phyloP scores from a whole-genome alignment of 2,113 vertebrate species.

The Oreochromis niloticus region DNA sequence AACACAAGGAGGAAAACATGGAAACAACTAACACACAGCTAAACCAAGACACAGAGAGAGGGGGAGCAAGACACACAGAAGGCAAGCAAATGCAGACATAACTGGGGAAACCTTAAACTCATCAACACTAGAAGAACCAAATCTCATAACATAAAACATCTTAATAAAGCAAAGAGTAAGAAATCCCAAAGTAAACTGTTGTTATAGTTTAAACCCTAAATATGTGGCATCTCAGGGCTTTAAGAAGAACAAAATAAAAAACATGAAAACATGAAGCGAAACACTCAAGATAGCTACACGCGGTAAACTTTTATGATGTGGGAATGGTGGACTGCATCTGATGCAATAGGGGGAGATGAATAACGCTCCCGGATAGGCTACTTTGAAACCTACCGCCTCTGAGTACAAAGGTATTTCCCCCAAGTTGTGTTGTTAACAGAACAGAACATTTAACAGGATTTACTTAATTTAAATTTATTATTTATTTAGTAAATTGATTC shows the following conservation, averaged over 20 bases:
- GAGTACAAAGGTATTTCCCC: not conserved
- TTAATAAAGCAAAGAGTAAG: not conserved
- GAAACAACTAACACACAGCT: not conserved
- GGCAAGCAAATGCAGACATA: not conserved
- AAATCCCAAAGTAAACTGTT: not conserved
- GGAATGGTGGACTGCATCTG: not conserved
- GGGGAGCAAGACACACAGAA: not conserved
- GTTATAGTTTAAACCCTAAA: not conserved
- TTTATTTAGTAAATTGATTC: not conserved
- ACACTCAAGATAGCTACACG: not conserved
- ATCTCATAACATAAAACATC: not conserved
- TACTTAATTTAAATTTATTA: not conserved
- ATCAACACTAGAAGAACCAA: not conserved
- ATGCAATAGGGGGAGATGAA: not conserved
- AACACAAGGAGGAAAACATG: not conserved
- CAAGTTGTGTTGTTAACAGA: not conserved
- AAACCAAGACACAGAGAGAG: not conserved
- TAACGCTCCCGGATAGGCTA: not conserved
- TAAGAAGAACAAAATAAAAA: not conserved
- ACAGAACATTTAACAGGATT: not conserved
- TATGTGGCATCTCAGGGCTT: not conserved
- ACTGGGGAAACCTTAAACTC: not conserved
- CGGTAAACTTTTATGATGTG: fast-evolving
- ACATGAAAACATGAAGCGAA: not conserved
- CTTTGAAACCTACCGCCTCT: not conserved